Evolutionary conservation across 2,888 invertebrate genomes (phyloP), one percentile per base, ranked within the genome.

Genomic region (Halictus quadricinctus): DNA sequence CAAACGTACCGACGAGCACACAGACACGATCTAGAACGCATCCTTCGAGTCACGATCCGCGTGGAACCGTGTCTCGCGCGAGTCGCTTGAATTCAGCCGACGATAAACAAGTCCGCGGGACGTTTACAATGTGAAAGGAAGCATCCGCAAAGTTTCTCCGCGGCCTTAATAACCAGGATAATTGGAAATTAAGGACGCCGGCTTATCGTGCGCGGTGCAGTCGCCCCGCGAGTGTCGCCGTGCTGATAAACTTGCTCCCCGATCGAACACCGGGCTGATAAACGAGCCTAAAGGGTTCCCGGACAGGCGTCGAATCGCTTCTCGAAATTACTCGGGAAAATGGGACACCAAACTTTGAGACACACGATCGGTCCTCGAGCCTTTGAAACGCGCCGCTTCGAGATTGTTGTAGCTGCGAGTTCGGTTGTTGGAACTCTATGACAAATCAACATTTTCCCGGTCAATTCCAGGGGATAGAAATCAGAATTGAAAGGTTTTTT

Each of bases 91-190:
- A 84, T 84, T 84, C 78, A 74, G 75, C 54, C 79, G 64, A 78
- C 79, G 84, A 84, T 79, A 84, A 84, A 84, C 84, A 84, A 84
- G 84, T 84, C 79, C 77, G 83, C 83, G 83, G 50, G 50, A 66
- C 66, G 77, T 60, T 41, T 77, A 77, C 84, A 78, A 85, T 64
- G 85, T 85, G 85, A 85, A 85, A 85, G 85, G 85, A 80, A 80
- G 85, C 85, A 85, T 85, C 85, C 77, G 80, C 85, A 64, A 85
- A 84, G 85, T 85, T 85, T 80, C 85, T 85, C 85, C 50, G 58
- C 85, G 85, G 80, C 85, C 85, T 85, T 85, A 85, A 85, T 85
- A 85, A 85, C 85, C 85, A 85, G 85, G 85, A 85, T 85, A 85
- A 85, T 85, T 85, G 85, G 80, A 85, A 85, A 85, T 85, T 85